These are phyloP conservation scores for Chrysocyon brachyurus DNA, from an alignment of 2,797 vertebrate species.

Conservation along the genomic window DNA sequence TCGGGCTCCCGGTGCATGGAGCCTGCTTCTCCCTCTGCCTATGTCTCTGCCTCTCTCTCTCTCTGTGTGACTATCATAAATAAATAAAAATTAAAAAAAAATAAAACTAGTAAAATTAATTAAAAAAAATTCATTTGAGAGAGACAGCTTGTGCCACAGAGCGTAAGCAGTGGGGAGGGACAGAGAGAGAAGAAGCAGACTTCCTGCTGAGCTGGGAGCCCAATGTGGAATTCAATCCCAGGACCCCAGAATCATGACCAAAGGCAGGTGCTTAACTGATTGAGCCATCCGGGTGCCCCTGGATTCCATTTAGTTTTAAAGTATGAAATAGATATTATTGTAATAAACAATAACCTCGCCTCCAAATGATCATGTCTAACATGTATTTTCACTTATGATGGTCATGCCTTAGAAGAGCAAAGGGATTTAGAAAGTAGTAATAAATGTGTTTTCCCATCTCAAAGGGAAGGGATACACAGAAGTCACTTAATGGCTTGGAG, in stretches of 20 bases:
- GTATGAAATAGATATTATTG: background rate
- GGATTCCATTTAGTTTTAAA: background rate
- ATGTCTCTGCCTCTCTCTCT: too few species aligned
- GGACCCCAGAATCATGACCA: background rate
- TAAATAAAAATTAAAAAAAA: too few species aligned
- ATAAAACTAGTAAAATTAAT: too few species aligned
- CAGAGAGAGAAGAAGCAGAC: background rate
- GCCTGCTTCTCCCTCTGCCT: too few species aligned
- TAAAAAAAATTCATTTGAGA: background rate
- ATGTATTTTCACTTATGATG: background rate
- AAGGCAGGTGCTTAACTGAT: background rate
- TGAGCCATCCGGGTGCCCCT: background rate
- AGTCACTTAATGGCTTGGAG: conserved; percentile 23
- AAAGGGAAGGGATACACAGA: background rate
- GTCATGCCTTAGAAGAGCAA: background rate
- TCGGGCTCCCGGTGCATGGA: too few species aligned
- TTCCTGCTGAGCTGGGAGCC: background rate
- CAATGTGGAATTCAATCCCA: background rate
- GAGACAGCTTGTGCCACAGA: background rate
- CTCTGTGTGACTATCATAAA: too few species aligned
- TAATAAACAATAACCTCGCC: background rate
- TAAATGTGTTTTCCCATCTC: conserved; percentile 19
- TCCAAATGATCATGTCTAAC: background rate
- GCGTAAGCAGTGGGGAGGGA: background rate
- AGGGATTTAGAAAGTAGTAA: conserved; percentile 46